Evolutionary conservation across 2,113 vertebrate species (phyloP).

Genomic region (Otus sunia): DNA sequence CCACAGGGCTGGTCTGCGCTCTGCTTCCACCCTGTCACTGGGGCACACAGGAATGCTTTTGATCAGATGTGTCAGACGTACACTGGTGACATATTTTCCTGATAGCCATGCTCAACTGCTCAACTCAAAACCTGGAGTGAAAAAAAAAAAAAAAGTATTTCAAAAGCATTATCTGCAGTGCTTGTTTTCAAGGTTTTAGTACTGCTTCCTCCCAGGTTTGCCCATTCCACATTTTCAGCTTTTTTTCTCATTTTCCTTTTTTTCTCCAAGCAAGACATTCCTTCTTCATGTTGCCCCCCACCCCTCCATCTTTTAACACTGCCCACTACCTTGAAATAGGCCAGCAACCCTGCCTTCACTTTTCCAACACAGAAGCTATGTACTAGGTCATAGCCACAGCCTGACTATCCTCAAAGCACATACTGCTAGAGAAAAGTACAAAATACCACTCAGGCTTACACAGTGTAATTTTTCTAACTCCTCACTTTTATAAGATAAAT

Average conservation of each 20-base stretch:
- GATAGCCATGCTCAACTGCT: background rate
- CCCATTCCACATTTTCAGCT: background rate
- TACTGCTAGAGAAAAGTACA: background rate
- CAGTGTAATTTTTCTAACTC: background rate
- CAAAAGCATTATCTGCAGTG: background rate
- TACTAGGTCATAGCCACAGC: fast-evolving
- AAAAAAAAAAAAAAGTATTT: background rate
- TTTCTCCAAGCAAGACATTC: background rate
- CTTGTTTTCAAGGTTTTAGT: background rate
- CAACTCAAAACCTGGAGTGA: background rate
- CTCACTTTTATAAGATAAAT: background rate
- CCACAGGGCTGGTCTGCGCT: background rate
- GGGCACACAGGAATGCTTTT: background rate
- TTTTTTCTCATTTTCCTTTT: background rate
- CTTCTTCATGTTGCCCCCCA: background rate
- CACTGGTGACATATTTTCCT: background rate
- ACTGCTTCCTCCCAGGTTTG: background rate
- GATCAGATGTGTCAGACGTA: background rate
- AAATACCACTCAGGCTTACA: background rate
- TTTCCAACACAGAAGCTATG: background rate
- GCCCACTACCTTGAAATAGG: background rate
- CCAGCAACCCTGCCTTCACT: background rate
- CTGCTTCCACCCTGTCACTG: background rate
- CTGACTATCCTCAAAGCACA: background rate
- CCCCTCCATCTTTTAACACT: background rate